Evolutionary conservation across 2,113 vertebrate genomes (phyloP), one percentile per base, ranked within the genome.

Genomic region (Butorides virescens): DNA sequence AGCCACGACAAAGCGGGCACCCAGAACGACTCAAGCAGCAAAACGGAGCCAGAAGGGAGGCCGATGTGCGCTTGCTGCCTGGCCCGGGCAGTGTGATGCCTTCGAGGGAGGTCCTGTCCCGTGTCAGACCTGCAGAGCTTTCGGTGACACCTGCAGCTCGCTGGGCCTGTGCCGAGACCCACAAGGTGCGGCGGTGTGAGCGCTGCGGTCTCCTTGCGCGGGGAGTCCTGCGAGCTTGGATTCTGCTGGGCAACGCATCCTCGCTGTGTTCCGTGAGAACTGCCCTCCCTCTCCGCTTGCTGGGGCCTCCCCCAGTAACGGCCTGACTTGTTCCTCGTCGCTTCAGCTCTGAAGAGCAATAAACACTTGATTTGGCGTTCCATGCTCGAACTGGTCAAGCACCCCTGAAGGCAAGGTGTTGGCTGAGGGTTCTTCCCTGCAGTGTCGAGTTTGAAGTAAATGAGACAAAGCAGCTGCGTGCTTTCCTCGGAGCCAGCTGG

Each of bases 121-220:
- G 6, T 4, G 10, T 32, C 26, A 42, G 36, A 15, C 15, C 58
- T 25, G n/a, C 11, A 16, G n/a, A 2, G 16, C 50, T 26, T 22
- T 3, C 19, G 21, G 56, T 42, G 36, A 9, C 44, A 9, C 1
- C 1, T 5, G 18, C 22, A 6, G 37, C 20, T 50, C 1, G 0
- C 17, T 11, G 25, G 3, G n/a, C 37, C 22, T 27, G 13, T 14
- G 37, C 39, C 4, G 1, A 4, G 19, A 9, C 11, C 55, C 1
- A 0, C 7, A 2, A 2, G 1, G 49, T 4, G n/a, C 19, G 26
- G 39, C 9, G 15, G 18, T 7, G 6, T 5, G 3, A n/a, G 52
- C 0, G 2, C 74, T 65, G 50, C 4, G 22, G 6, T 61, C 46
- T 44, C 27, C 36, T 26, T 5, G 13, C 4, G 30, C 2, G 0